Evolutionary conservation across 2,797 vertebrate genomes (phyloP), one percentile per base, ranked within the genome.

Genomic region (Bucorvus abyssinicus): DNA sequence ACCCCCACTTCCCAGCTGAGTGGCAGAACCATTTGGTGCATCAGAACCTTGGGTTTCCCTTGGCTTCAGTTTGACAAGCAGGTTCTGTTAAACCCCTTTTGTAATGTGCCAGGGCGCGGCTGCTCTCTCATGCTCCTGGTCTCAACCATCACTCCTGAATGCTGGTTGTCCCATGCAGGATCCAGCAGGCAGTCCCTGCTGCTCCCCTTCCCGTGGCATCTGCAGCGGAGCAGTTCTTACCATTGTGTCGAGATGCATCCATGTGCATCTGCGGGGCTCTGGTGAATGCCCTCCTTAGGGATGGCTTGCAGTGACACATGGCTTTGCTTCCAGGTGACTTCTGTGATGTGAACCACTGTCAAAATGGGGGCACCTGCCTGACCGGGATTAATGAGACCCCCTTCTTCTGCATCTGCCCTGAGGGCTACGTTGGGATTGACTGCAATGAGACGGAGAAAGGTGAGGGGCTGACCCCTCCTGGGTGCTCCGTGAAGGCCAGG

Each of bases 331-430:
- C 95, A 99, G 99, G 98, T 89, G 98, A 99, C 89, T 98, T 98
- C 97, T 99, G 99, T 32, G 97, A 98, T 2, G 98, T 98, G 76
- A 98, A 99, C 93, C 56, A 94, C 42, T 99, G 99, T 97, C 97
- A 98, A 81, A 99, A 99, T 26, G 99, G 99, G 80, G 99, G 98
- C 36, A 99, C 99, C 6, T 99, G 99, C 95, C 97, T 99, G 94
- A 98, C 97, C 0, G 98, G 97, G 30, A 97, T 98, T 10, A 98
- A 98, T 49, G 98, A 98, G 2, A 97, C 98, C 32, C 97, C 98
- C 13, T 99, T 98, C 97, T 97, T 99, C 97, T 99, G 99, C 87
- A 98, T 99, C 97, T 99, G 99, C 71, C 93, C 97, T 0, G 98
- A 99, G 13, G 99, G 99, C 84, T 99, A 98, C 26, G 90, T 97